Evolutionary conservation across 1,140 invertebrate genomes (phyloP).

Genomic region (Sesamia nonagrioides): DNA sequence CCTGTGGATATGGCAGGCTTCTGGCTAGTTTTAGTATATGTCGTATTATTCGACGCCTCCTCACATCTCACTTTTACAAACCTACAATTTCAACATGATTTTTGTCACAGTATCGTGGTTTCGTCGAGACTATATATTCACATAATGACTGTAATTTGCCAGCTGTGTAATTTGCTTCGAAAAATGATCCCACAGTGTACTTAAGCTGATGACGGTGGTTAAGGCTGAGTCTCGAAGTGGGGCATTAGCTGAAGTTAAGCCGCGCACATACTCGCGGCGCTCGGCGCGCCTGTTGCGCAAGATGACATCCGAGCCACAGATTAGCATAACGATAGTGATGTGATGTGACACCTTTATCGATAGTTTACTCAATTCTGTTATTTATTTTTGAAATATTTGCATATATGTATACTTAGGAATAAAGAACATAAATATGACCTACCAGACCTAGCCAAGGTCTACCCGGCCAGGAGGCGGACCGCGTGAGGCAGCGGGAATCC

Average conservation of each 20-base stretch:
- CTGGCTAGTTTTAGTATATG: background rate
- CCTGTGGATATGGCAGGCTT: too few species aligned
- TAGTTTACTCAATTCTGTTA: background rate
- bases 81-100: conserved; percentile 33
- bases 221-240: conserved; percentile 64
- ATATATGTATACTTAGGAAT: too few species aligned
- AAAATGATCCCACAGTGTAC: conserved; percentile 40
- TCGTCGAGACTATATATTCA: conserved; percentile 20
- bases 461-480: too few species aligned
- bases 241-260: conserved; percentile 76
- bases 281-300: conserved; percentile 82
- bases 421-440: too few species aligned
- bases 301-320: conserved; percentile 83
- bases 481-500: too few species aligned
- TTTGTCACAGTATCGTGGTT: conserved; percentile 33
- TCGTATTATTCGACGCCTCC: background rate
- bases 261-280: conserved; percentile 70
- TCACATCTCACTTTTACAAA: conserved; percentile 1
- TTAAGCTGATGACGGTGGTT: conserved; percentile 54
- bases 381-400: background rate
- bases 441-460: too few species aligned
- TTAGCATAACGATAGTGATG: conserved; percentile 80
- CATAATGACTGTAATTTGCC: conserved; percentile 45
- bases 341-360: conserved; percentile 48
- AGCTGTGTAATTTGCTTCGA: conserved; percentile 44